Evolutionary conservation across 2,888 invertebrate genomes (phyloP).

Genomic region (Acrocyrtus sp.): DNA sequence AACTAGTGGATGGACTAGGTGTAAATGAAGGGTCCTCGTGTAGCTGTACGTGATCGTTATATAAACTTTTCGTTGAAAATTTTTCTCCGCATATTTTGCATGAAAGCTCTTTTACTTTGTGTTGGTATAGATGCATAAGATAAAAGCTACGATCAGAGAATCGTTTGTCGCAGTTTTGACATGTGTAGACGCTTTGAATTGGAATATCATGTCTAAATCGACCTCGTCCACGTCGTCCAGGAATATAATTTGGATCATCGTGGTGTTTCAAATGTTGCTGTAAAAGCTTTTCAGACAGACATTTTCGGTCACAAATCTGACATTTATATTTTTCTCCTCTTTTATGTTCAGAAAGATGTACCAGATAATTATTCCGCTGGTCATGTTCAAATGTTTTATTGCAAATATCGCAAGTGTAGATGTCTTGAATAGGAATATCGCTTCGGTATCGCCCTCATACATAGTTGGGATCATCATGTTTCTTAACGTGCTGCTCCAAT

Average conservation of each 20-base stretch:
- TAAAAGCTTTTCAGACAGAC: background rate
- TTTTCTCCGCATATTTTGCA: background rate
- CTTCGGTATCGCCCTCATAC: background rate
- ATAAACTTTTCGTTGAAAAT: background rate
- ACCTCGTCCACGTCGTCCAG: background rate
- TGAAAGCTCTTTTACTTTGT: background rate
- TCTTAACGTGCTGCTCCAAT: background rate
- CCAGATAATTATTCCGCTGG: constrained; percentile 4
- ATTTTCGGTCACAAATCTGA: constrained; percentile 12
- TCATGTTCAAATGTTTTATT: background rate
- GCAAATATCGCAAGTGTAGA: constrained; percentile 17
- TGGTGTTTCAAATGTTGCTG: constrained; percentile 16
- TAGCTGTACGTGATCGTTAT: background rate
- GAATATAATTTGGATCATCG: constrained; percentile 10
- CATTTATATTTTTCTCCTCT: constrained; percentile 7
- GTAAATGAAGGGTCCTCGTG: background rate
- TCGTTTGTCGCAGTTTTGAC: background rate
- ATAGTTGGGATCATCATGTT: constrained; percentile 11
- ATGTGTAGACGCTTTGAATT: constrained; percentile 1
- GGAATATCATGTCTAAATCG: constrained; percentile 4
- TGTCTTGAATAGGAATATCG: constrained; percentile 20
- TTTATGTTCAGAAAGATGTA: constrained; percentile 2
- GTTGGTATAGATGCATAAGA: background rate
- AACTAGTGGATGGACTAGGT: background rate
- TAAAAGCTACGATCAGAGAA: background rate